phyloP scores from a whole-genome alignment of 2,797 vertebrate species.

The Chromis chromis region DNA sequence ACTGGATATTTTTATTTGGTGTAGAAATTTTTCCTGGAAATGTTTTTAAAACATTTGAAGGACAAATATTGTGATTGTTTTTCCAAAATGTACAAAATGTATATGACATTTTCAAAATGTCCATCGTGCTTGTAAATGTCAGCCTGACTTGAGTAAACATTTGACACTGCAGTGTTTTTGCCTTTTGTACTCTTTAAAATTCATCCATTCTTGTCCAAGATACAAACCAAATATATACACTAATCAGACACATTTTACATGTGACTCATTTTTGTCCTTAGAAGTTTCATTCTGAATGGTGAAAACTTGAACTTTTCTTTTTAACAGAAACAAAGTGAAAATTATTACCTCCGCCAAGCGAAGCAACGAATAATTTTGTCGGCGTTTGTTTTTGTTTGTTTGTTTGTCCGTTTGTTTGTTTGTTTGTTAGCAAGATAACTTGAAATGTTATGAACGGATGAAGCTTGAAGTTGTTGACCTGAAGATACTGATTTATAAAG shows the following conservation, averaged over 20 bases:
- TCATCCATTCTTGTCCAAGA: not conserved
- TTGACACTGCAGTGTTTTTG: not conserved
- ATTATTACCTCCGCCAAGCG: too few relatives aligned
- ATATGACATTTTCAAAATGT: not conserved
- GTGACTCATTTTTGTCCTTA: not conserved
- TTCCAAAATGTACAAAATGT: not conserved
- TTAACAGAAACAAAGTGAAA: too few relatives aligned
- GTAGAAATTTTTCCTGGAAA: not conserved
- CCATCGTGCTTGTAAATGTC: not conserved
- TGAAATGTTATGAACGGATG: too few relatives aligned
- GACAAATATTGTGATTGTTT: not conserved
- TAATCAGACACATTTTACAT: not conserved
- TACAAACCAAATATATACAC: not conserved
- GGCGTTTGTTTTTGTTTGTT: too few relatives aligned
- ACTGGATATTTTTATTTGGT: not conserved
- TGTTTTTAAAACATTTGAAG: slow-evolving; percentile 7
- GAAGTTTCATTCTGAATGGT: not conserved
- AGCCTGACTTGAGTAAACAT: slow-evolving; percentile 25
- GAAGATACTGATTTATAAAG: too few relatives aligned
- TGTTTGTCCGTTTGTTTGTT: too few relatives aligned
- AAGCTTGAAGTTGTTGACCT: too few relatives aligned
- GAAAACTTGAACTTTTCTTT: too few relatives aligned
- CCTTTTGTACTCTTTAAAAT: not conserved
- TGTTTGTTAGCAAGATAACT: too few relatives aligned
- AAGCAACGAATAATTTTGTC: too few relatives aligned